Conservation (phyloP, 2,113 vertebrate species). For the Rhabdomys dilectus region DNA sequence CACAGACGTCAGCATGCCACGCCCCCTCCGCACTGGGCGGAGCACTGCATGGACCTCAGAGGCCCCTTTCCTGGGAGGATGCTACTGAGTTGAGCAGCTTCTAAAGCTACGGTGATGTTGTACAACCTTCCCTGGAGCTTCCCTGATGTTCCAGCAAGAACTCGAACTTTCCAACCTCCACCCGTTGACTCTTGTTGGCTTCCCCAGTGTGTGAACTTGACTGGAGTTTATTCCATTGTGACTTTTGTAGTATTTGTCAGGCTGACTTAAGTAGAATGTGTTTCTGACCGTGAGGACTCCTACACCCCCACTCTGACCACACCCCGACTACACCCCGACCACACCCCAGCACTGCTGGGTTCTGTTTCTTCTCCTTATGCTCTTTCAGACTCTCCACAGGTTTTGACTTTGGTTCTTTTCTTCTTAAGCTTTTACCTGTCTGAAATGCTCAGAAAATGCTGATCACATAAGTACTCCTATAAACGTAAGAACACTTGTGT, state of each 20-base stretch:
- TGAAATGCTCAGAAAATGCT: conserved; percentile 56
- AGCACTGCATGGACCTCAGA: not conserved
- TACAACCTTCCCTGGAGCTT: not conserved
- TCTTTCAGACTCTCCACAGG: not conserved
- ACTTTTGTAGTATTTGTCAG: not conserved
- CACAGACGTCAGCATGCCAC: not conserved
- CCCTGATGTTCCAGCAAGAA: conserved; percentile 16
- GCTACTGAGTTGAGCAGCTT: not conserved
- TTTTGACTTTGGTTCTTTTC: conserved; percentile 10
- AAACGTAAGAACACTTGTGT: not conserved
- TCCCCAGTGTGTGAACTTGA: not conserved
- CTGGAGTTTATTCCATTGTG: conserved; percentile 19
- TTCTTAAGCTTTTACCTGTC: conserved; percentile 22
- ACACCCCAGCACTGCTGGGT: not conserved
- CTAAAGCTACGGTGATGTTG: conserved; percentile 47
- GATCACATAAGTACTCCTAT: not conserved
- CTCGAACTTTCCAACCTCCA: conserved; percentile 34
- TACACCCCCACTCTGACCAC: too few relatives aligned
- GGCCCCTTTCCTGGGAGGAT: not conserved
- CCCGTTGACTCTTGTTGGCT: conserved; percentile 1
- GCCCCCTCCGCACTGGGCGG: not conserved
- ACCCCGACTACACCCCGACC: too few relatives aligned
- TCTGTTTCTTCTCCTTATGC: not conserved
- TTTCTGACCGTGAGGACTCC: not conserved
- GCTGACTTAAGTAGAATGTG: conserved; percentile 3